Percentiles rank a stretch among this genome's conserved stretches.
These are phyloP conservation scores for Hydrochoerus hydrochaeris DNA, from an alignment of 2,113 vertebrate species.

Conservation along the genomic window DNA sequence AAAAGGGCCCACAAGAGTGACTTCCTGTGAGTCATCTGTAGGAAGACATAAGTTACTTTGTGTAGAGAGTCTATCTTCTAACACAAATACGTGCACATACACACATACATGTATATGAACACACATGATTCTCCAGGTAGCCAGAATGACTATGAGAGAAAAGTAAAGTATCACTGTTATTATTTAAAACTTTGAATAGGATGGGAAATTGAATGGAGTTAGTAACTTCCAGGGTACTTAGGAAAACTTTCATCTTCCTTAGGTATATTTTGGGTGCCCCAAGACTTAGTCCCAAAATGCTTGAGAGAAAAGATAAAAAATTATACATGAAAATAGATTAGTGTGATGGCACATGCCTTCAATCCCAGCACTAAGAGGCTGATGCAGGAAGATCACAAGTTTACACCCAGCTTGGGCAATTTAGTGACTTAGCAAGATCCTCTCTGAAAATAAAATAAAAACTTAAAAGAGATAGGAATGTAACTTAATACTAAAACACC, in stretches of 20 bases:
- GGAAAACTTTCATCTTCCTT: neutral
- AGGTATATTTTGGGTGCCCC: neutral
- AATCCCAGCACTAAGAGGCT: neutral
- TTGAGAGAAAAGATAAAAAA: conserved; percentile 8
- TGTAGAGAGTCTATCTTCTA: neutral
- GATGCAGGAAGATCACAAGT: neutral
- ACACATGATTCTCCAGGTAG: conserved; percentile 2
- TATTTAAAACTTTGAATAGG: conserved; percentile 12
- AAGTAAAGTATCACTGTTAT: neutral
- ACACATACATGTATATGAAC: neutral
- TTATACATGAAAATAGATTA: neutral
- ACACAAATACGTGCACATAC: neutral
- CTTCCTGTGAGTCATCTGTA: neutral
- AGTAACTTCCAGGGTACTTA: neutral
- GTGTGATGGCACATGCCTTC: neutral
- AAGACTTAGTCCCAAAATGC: neutral
- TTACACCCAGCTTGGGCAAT: neutral
- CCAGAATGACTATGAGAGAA: neutral
- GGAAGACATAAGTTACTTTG: conserved; percentile 36
- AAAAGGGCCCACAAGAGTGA: neutral
- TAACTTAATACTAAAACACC: neutral
- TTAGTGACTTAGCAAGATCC: neutral
- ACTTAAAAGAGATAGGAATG: neutral
- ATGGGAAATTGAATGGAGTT: neutral
- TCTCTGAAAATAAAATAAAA: neutral